phyloP scores from a whole-genome alignment of 2,888 invertebrate genomes.

The Ellobium chinense region DNA sequence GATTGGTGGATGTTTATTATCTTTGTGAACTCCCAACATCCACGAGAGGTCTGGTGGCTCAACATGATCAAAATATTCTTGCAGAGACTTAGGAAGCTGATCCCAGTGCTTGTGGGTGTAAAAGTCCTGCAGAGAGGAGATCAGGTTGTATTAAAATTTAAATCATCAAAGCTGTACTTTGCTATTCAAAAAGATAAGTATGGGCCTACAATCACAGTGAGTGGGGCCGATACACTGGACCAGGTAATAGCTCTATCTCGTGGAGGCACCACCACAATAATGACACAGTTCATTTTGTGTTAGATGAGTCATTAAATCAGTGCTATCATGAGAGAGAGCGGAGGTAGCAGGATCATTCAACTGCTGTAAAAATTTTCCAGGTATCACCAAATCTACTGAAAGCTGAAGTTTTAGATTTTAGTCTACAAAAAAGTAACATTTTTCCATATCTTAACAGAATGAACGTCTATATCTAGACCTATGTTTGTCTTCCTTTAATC shows the following conservation, averaged over 20 bases:
- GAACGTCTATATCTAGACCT: too few relatives aligned
- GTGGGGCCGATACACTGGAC: too few relatives aligned
- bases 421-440: too few relatives aligned
- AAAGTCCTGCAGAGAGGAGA: slow-evolving; percentile 59
- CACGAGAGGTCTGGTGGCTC: slow-evolving; percentile 53
- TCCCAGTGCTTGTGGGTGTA: slow-evolving; percentile 57
- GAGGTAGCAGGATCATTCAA: too few relatives aligned
- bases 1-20: not conserved
- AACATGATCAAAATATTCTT: slow-evolving; percentile 47
- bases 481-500: too few relatives aligned
- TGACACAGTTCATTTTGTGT: not conserved
- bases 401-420: not conserved
- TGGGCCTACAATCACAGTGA: too few relatives aligned
- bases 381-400: not conserved
- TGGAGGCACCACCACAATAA: too few relatives aligned
- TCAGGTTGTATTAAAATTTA: not conserved
- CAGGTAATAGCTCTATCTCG: too few relatives aligned
- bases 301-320: too few relatives aligned
- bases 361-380: not conserved
- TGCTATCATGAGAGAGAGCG: too few relatives aligned
- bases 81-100: slow-evolving; percentile 51
- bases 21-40: slow-evolving; percentile 44
- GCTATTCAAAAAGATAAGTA: too few relatives aligned
- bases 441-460: too few relatives aligned
- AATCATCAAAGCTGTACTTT: not conserved